Percentiles rank a stretch among this genome's conserved stretches.
Evolutionary conservation across 2,113 vertebrate species (phyloP).

Genomic region (Opisthocomus hoazin): DNA sequence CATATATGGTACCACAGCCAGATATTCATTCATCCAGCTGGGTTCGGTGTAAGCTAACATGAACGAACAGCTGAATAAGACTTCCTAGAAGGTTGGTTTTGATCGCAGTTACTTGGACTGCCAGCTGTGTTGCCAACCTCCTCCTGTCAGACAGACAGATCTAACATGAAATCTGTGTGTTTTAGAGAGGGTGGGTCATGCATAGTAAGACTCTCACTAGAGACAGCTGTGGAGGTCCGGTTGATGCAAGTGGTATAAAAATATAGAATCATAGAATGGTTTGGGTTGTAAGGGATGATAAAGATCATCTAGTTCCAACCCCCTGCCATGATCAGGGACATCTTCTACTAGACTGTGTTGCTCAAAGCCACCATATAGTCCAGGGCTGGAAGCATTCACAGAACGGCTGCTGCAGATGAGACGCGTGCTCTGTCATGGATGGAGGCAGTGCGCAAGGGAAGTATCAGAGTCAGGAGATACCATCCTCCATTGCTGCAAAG

Average conservation of each 20-base stretch:
- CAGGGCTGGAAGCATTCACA: not conserved
- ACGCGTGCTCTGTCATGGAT: not conserved
- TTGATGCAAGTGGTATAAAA: not conserved
- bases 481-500: not conserved
- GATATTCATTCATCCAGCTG: not conserved
- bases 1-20: not conserved
- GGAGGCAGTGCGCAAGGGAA: not conserved
- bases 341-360: no score
- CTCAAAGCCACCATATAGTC: no score
- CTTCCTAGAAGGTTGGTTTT: not conserved
- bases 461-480: not conserved
- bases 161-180: not conserved
- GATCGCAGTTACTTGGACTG: not conserved
- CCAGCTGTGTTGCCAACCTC: not conserved
- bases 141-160: not conserved
- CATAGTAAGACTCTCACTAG: not conserved
- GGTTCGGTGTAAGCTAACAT: not conserved
- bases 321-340: no score
- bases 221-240: not conserved
- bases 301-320: no score
- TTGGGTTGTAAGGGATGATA: no score
- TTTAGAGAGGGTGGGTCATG: not conserved
- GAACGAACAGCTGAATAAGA: not conserved
- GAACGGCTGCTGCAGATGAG: not conserved
- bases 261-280: no score